A percentile compares a stretch with the other conserved stretches of the same genome.
These are phyloP conservation scores for Catharus minimus DNA, from an alignment of 2,113 vertebrate genomes.

Conservation along the genomic window DNA sequence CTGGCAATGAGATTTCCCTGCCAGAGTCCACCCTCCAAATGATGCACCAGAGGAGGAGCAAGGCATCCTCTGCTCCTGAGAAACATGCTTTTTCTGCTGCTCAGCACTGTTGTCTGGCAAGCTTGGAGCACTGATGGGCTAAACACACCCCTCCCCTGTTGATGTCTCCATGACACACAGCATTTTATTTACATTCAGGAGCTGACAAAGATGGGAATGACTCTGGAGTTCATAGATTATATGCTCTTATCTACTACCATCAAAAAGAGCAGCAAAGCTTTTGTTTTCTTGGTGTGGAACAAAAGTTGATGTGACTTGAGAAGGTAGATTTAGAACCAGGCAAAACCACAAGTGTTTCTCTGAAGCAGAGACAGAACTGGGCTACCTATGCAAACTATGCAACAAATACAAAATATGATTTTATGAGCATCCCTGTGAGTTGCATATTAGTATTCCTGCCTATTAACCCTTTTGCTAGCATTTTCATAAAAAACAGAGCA, in stretches of 20 bases:
- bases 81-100: background rate
- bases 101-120: rapidly evolving
- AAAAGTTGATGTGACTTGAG: background rate
- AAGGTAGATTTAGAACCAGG: background rate
- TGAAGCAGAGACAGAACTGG: background rate
- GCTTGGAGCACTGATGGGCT: background rate
- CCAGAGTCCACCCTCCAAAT: background rate
- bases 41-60: background rate
- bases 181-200: background rate
- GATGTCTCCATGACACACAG: background rate
- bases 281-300: background rate
- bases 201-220: background rate
- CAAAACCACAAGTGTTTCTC: background rate
- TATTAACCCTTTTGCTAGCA: background rate
- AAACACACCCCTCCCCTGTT: rapidly evolving
- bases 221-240: background rate
- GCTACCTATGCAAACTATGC: background rate
- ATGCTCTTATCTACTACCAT: background rate
- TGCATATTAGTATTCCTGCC: background rate
- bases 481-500: background rate
- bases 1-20: background rate
- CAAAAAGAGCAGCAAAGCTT: background rate
- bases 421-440: background rate
- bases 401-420: background rate
- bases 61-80: background rate